Conservation (phyloP, 2,888 invertebrate species). For the Phengaris alcon region DNA sequence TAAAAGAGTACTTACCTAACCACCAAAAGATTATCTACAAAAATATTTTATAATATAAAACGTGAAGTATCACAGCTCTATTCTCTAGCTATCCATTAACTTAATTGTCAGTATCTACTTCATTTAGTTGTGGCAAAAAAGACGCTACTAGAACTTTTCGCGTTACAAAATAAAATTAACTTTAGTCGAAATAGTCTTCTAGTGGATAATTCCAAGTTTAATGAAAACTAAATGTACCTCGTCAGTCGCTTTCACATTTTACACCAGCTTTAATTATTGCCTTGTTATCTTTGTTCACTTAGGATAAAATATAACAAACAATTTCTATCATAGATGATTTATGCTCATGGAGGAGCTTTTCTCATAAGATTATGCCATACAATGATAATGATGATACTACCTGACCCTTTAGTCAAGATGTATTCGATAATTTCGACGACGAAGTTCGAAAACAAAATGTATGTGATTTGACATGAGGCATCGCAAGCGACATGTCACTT, state of each 20-base stretch:
- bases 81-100: constrained; percentile 3
- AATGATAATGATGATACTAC: too few species aligned
- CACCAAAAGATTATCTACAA: background rate
- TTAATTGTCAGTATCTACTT: constrained; percentile 4
- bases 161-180: background rate
- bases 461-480: too few species aligned
- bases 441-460: too few species aligned
- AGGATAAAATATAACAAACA: background rate
- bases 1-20: background rate
- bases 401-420: too few species aligned
- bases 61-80: background rate
- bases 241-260: background rate
- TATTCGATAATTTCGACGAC: too few species aligned
- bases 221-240: background rate
- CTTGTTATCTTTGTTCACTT: background rate
- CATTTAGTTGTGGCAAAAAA: constrained; percentile 3
- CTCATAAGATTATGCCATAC: too few species aligned
- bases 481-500: too few species aligned
- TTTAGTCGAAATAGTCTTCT: background rate
- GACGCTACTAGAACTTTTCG: background rate
- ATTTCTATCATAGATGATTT: too few species aligned
- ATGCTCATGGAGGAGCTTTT: too few species aligned
- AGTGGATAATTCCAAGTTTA: background rate
- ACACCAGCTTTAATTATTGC: background rate
- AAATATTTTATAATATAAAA: background rate